A percentile compares a stretch with the other conserved stretches of the same genome.
These are phyloP conservation scores for Sturnira hondurensis DNA, from an alignment of 2,113 vertebrate genomes.

Conservation along the genomic window DNA sequence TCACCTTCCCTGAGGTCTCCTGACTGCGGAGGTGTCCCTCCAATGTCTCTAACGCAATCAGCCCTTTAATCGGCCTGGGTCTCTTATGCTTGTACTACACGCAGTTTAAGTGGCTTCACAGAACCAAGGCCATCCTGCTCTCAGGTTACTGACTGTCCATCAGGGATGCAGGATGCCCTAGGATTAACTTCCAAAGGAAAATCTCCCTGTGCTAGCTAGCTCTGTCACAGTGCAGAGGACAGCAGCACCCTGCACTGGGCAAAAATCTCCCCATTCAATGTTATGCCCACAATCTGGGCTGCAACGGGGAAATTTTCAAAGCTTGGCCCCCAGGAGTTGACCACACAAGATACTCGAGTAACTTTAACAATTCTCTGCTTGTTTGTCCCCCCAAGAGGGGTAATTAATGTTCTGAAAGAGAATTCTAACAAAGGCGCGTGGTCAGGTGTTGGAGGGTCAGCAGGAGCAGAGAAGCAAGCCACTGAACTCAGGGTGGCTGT, in stretches of 20 bases:
- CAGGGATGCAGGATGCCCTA: neutral
- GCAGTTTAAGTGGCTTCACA: neutral
- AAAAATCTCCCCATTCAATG: neutral
- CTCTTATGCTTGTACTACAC: neutral
- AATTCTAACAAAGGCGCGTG: neutral
- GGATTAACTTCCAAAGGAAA: neutral
- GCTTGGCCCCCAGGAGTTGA: neutral
- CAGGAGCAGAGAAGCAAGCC: neutral
- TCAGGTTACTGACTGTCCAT: neutral
- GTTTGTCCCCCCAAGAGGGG: neutral
- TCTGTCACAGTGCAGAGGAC: neutral
- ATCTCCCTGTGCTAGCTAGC: neutral
- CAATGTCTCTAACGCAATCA: neutral
- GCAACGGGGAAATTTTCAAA: neutral
- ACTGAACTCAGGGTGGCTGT: neutral
- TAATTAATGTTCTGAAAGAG: slow-evolving; percentile 15
- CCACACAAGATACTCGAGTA: neutral
- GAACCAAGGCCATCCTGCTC: neutral
- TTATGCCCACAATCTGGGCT: neutral
- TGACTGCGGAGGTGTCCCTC: neutral
- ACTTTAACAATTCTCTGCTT: neutral
- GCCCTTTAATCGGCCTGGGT: neutral
- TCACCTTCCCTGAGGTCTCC: neutral
- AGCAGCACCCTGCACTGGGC: neutral
- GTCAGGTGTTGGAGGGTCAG: neutral